A percentile compares a stretch with the other conserved stretches of the same genome.
These are phyloP conservation scores for Porites rus DNA, from an alignment of 92 coral and sea anemone species.

Conservation along the genomic window DNA sequence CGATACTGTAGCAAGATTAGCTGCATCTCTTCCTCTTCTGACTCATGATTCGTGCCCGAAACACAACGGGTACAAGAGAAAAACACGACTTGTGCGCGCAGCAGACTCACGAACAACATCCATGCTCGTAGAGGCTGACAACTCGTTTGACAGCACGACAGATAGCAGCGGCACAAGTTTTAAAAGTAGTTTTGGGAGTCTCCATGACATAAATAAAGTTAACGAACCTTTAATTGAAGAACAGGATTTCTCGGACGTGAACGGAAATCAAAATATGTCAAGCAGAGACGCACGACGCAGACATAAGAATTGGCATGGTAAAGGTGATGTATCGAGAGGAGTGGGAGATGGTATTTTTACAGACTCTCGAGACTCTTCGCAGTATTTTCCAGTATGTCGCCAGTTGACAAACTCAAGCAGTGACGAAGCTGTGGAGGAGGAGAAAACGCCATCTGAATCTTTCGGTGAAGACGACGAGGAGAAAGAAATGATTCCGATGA, in stretches of 20 bases:
- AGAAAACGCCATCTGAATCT: slow-evolving; percentile 1
- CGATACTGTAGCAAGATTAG: neutral
- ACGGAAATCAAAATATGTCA: slow-evolving; percentile 1
- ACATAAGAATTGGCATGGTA: slow-evolving; percentile 31
- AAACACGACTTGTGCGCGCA: neutral
- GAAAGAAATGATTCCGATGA: slow-evolving; percentile 27
- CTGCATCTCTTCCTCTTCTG: slow-evolving; percentile 26
- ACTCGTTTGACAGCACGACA: neutral
- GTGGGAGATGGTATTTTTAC: slow-evolving; percentile 36
- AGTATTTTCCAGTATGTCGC: slow-evolving; percentile 13
- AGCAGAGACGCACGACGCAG: neutral
- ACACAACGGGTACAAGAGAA: neutral
- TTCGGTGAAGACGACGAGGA: slow-evolving; percentile 7
- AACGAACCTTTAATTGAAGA: slow-evolving; percentile 19
- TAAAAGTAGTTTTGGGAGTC: slow-evolving; percentile 21
- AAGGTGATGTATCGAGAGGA: slow-evolving; percentile 4
- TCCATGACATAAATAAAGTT: neutral
- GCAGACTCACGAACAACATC: slow-evolving; percentile 12
- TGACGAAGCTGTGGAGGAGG: slow-evolving; percentile 13
- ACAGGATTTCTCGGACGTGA: slow-evolving; percentile 8
- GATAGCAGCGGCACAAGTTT: slow-evolving; percentile 14
- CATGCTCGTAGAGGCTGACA: slow-evolving; percentile 27
- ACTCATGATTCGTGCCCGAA: neutral
- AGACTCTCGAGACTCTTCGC: slow-evolving; percentile 13
- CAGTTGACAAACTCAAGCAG: neutral